phyloP scores from a whole-genome alignment of 2,797 vertebrate genomes.

The Typhlichthys eigenmanni region DNA sequence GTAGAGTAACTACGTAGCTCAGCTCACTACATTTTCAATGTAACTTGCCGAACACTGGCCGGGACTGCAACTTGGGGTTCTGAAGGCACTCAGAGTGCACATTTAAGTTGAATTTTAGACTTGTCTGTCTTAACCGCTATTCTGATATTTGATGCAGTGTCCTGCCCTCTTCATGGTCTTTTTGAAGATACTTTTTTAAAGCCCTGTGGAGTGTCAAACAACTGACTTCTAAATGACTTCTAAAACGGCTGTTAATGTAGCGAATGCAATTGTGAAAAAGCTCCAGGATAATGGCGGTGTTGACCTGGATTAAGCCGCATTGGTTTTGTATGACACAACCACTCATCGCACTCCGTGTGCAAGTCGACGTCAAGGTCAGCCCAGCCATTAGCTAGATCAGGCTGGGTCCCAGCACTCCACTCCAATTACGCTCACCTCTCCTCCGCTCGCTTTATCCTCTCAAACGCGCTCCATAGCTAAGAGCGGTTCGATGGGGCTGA shows the following conservation, averaged over 20 bases:
- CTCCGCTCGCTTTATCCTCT: slow-evolving; percentile 34
- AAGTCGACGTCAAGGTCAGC: slow-evolving; percentile 76
- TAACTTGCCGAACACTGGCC: too few relatives aligned
- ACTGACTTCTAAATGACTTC: too few relatives aligned
- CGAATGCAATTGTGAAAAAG: not conserved
- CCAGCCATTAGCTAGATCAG: slow-evolving; percentile 73
- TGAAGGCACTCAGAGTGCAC: too few relatives aligned
- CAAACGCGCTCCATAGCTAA: slow-evolving; percentile 39
- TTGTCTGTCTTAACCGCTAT: too few relatives aligned
- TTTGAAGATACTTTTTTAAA: too few relatives aligned
- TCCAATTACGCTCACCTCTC: slow-evolving; percentile 66
- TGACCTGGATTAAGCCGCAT: slow-evolving; percentile 56
- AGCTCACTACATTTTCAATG: too few relatives aligned
- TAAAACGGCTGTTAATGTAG: not conserved
- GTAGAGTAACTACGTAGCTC: too few relatives aligned
- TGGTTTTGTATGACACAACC: slow-evolving; percentile 60
- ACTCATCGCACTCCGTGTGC: slow-evolving; percentile 63
- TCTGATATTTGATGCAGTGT: too few relatives aligned
- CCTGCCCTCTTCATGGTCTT: too few relatives aligned
- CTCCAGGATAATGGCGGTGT: slow-evolving; percentile 35
- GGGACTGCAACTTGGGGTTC: too few relatives aligned
- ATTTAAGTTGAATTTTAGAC: too few relatives aligned
- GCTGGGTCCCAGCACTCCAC: slow-evolving; percentile 68
- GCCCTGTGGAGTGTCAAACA: too few relatives aligned
- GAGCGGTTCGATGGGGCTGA: slow-evolving; percentile 54